These are phyloP conservation scores for Lomographa bimaculata DNA, from an alignment of 2,888 invertebrate genomes.

Conservation along the genomic window DNA sequence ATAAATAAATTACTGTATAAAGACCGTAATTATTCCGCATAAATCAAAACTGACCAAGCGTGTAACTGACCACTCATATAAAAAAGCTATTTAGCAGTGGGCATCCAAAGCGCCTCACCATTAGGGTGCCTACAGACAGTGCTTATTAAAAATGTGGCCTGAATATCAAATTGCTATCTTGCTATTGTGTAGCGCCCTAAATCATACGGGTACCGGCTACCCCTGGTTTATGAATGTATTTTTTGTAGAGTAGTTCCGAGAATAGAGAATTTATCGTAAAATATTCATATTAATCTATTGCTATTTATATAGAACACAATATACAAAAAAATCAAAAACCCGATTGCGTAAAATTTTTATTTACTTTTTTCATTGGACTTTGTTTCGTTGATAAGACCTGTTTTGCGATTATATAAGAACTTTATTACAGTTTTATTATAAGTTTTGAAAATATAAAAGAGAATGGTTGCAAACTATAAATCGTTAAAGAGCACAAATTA, in stretches of 20 bases:
- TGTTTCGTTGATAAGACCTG: too few species aligned
- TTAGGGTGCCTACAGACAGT: conserved; percentile 52
- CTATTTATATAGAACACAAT: too few species aligned
- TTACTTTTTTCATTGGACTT: too few species aligned
- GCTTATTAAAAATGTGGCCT: conserved; percentile 84
- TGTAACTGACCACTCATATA: conserved; percentile 45
- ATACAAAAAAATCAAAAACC: too few species aligned
- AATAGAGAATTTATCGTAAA: conserved; percentile 27
- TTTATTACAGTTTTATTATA: too few species aligned
- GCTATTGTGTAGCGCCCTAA: conserved; percentile 69
- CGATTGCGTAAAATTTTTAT: too few species aligned
- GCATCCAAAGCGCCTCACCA: conserved; percentile 53
- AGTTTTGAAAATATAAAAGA: too few species aligned
- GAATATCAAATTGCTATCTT: conserved; percentile 84
- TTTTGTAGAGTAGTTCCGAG: conserved; percentile 41
- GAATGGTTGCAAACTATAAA: too few species aligned
- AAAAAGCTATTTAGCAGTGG: conserved; percentile 73
- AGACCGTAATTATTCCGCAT: conserved; percentile 12
- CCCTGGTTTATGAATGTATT: conserved; percentile 48
- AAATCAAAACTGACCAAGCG: conserved; percentile 46
- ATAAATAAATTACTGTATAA: neutral
- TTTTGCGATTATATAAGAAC: too few species aligned
- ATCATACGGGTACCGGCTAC: conserved; percentile 46
- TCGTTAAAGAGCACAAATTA: too few species aligned
- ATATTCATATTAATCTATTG: neutral